phyloP scores from a whole-genome alignment of 2,113 vertebrate genomes.

The Chunga burmeisteri region DNA sequence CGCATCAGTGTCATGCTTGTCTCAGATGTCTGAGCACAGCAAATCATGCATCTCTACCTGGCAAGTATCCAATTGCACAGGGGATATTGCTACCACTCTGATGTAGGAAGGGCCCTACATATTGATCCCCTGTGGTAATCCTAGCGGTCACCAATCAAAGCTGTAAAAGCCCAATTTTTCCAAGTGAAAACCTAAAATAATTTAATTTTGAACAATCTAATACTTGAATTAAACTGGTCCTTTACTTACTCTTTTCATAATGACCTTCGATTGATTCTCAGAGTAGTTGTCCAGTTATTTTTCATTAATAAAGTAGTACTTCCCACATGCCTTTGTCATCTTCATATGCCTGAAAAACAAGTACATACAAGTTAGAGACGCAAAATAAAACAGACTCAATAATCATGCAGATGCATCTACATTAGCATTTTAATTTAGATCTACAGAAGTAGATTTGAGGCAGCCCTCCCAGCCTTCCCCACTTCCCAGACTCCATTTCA shows the following conservation, averaged over 20 bases:
- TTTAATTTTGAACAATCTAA: neutral
- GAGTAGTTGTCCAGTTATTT: constrained; percentile 16
- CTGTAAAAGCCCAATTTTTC: accelerated
- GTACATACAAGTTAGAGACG: neutral
- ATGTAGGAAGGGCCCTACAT: neutral
- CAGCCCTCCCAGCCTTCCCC: neutral
- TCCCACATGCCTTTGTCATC: constrained; percentile 17
- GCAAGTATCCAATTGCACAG: neutral
- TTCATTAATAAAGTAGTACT: constrained; percentile 11
- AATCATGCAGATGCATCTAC: neutral
- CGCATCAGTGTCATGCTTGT: neutral
- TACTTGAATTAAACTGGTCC: neutral
- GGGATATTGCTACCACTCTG: neutral
- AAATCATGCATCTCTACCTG: neutral
- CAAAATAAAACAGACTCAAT: neutral
- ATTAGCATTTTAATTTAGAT: neutral
- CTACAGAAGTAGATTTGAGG: neutral
- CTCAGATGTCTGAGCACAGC: neutral
- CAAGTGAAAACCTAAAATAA: neutral
- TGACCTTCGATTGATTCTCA: neutral
- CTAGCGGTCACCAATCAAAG: neutral
- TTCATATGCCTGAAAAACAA: constrained; percentile 52
- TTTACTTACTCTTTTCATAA: constrained; percentile 37
- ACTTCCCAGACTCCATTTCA: neutral
- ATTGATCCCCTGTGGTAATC: neutral